Percentiles rank a stretch among this genome's conserved stretches.
phyloP scores from a whole-genome alignment of 2,888 invertebrate genomes.

The Tenthredo amoena region DNA sequence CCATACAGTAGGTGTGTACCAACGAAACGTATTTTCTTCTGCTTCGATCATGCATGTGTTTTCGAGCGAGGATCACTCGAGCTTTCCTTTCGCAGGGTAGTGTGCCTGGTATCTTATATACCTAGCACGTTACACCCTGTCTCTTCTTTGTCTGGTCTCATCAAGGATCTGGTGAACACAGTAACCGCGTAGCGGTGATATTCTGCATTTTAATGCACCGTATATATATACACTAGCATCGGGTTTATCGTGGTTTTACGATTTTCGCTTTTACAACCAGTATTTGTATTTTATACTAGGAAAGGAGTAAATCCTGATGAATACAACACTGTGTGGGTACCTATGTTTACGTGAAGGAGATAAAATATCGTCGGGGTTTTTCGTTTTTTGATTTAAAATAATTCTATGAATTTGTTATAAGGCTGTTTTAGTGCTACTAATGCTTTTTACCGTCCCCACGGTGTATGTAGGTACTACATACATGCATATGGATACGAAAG shows the following conservation, averaged over 20 bases:
- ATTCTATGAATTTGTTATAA: not conserved
- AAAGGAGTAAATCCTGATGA: slow-evolving; percentile 4
- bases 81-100: not conserved
- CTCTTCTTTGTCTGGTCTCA: not conserved
- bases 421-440: not conserved
- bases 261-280: slow-evolving; percentile 15
- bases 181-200: not conserved
- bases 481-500: not conserved
- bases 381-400: not conserved
- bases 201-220: slow-evolving; percentile 24
- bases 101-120: not conserved
- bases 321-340: not conserved
- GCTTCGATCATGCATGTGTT: not conserved
- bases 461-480: too few species aligned
- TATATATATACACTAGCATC: not conserved
- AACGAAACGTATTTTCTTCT: not conserved
- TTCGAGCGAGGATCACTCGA: not conserved
- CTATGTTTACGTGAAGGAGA: not conserved
- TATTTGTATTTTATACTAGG: not conserved
- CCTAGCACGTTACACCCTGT: not conserved
- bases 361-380: not conserved
- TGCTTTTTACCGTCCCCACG: not conserved
- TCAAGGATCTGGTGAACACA: not conserved
- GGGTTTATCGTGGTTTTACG: slow-evolving; percentile 34
- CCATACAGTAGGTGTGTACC: not conserved